These are phyloP conservation scores for Cladorhizidae sp. DNA, from an alignment of 37 sponge, comb jelly and placozoan species.

Conservation along the genomic window DNA sequence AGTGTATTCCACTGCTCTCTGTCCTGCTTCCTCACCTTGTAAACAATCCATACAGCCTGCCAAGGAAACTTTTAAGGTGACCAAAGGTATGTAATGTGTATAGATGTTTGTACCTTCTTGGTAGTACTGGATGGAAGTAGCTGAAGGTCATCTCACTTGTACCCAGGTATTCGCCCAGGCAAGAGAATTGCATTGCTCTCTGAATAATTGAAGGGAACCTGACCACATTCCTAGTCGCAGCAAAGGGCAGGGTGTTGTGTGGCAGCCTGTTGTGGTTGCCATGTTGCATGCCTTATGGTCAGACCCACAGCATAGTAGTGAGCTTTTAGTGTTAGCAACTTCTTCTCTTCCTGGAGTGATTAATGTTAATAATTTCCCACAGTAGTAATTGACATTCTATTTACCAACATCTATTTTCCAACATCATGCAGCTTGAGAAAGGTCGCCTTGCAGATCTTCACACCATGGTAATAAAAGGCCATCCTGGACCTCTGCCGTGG, in stretches of 20 bases:
- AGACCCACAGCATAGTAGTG: conserved; percentile 7
- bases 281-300: conserved; percentile 21
- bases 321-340: neutral
- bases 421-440: conserved; percentile 1
- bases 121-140: too few species aligned
- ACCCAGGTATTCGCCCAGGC: conserved; percentile 62
- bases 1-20: conserved; percentile 31
- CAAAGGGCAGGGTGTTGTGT: too few species aligned
- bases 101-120: neutral
- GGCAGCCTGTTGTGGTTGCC: too few species aligned
- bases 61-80: neutral
- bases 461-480: neutral
- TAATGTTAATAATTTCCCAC: neutral
- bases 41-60: conserved; percentile 32
- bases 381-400: neutral
- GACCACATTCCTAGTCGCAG: too few species aligned
- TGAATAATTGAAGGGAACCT: conserved; percentile 30
- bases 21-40: conserved; percentile 29
- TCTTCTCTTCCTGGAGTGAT: neutral
- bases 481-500: too few species aligned
- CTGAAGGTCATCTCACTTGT: conserved; percentile 42
- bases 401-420: neutral
- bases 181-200: conserved; percentile 45
- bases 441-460: neutral
- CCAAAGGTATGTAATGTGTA: neutral